Base-by-base conservation (phyloP, 2,888 invertebrate genomes). In the Hydriomena furcata region DNA sequence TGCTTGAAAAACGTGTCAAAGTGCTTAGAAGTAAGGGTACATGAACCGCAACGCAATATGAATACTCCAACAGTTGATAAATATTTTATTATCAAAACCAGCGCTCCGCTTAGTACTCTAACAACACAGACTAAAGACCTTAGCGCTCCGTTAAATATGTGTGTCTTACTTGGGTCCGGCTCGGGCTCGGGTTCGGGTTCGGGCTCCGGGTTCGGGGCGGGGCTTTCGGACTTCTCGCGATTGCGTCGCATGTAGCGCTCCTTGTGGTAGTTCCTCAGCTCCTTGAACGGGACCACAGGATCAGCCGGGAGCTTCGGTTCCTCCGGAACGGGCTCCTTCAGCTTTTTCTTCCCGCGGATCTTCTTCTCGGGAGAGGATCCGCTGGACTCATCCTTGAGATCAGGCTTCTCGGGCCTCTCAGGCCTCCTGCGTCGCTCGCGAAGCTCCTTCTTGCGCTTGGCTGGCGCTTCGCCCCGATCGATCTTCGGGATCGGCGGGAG, bases 191-290 rank as follows among this genome's bases (percentile, higher is more conserved):
- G 60, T 24, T 69, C 68, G 55, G 61, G 56, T 38, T 51, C 49
- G 51, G n/a, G 38, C 27, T 20, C 12, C 52, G 50, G 32, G 43
- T 56, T 20, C 66, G 17, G 57, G 58, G 38, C 47, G 21, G 92
- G 93, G 76, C 92, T 94, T 66, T 91, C 88, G 17, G 92, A 92
- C 61, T 87, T 90, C 56, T 92, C 92, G 58, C 92, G 87, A 76
- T 94, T 94, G 47, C 94, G 90, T 47, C 94, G 86, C 73, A 94
- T 91, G 85, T 94, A 94, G 45, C 93, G 90, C 67, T 92, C 92
- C 80, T 92, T 92, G 71, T 89, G 83, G 62, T 90, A 91, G 59
- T 87, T 89, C 69, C 91, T 92, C 28, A 92, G 80, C 66, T 92
- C 92, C 74, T 92, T 93, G 78, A 93, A 93, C 13, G 83, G 65